phyloP scores from a whole-genome alignment of 2,113 vertebrate genomes.

The Leuciscus idus region DNA sequence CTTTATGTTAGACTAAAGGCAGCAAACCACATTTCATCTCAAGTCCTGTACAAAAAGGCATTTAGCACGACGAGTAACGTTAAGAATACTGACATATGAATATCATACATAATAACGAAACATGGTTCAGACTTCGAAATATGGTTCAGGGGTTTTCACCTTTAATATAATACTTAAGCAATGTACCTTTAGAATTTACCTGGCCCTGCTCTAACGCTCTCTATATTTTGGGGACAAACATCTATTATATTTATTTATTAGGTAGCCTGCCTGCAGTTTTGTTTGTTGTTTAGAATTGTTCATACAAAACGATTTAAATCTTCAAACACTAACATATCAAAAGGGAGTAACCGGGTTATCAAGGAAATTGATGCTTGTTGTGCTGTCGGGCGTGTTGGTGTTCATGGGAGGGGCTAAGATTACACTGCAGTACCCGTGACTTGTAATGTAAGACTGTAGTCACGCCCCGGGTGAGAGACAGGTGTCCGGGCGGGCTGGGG shows the following conservation, averaged over 20 bases:
- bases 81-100: background rate
- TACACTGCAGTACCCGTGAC: conserved; percentile 76
- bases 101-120: background rate
- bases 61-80: background rate
- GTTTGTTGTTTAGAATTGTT: background rate
- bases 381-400: conserved; percentile 17
- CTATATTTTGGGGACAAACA: background rate
- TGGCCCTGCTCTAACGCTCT: background rate
- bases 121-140: background rate
- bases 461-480: conserved; percentile 72
- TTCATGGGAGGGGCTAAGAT: conserved; percentile 15
- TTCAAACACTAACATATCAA: background rate
- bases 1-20: background rate
- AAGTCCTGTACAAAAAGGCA: background rate
- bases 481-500: conserved; percentile 66
- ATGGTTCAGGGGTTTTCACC: background rate
- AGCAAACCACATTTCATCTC: background rate
- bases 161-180: background rate
- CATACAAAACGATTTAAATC: background rate
- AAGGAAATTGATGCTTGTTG: background rate
- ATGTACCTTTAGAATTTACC: background rate
- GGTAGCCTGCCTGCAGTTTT: background rate
- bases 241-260: background rate
- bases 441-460: conserved; percentile 71
- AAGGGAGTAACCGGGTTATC: too few species aligned